Evolutionary conservation across 1,140 invertebrate species (phyloP).

Genomic region (Eufriesea mexicana): DNA sequence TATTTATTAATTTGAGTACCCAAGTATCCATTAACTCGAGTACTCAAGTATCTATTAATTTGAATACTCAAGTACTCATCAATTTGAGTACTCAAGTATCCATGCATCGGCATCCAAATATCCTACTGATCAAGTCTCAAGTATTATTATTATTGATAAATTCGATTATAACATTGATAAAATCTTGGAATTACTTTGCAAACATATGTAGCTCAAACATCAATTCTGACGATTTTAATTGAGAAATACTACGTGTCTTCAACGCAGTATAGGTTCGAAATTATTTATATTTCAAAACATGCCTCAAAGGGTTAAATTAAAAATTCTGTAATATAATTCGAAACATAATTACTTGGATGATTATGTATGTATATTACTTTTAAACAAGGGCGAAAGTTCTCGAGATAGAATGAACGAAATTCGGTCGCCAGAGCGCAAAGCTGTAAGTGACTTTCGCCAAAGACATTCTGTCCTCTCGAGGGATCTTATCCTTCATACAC

Average conservation of each 20-base stretch:
- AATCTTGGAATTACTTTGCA: background rate
- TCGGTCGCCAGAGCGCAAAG: slow-evolving; percentile 52
- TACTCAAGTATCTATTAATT: no score
- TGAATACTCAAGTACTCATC: no score
- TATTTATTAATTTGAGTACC: no score
- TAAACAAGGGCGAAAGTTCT: no score
- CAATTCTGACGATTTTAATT: background rate
- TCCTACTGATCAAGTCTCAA: no score
- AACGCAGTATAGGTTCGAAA: background rate
- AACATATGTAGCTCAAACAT: background rate
- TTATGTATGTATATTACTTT: background rate
- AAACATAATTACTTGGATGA: no score
- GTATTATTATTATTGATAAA: no score
- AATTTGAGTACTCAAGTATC: no score
- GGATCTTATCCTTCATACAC: slow-evolving; percentile 52
- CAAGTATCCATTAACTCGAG: no score
- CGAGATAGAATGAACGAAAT: background rate
- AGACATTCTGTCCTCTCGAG: slow-evolving; percentile 63
- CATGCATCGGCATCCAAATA: no score
- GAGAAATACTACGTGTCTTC: no score
- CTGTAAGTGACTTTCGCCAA: slow-evolving; percentile 57
- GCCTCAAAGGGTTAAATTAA: slow-evolving; percentile 1
- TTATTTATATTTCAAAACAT: background rate
- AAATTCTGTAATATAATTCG: background rate
- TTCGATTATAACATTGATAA: background rate